Base-by-base conservation (phyloP, 1,140 invertebrate genomes). In the Steinernema khuongi region DNA sequence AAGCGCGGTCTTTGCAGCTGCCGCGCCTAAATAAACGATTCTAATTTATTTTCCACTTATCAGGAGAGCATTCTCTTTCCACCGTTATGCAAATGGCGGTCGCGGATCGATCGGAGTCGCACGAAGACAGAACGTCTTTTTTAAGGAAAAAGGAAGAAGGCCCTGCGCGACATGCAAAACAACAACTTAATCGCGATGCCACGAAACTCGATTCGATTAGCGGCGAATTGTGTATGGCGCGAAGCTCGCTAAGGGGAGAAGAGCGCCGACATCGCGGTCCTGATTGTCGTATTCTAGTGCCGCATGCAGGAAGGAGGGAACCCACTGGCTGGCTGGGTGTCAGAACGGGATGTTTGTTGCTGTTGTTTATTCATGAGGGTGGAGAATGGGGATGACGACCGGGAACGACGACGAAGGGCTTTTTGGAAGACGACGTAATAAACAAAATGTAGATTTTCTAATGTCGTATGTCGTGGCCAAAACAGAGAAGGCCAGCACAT, bases 321-420 rank as follows among this genome's bases (percentile, higher is more conserved):
- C n/a, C n/a, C n/a, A n/a, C n/a, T 60, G 14, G 50, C 26, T 60
- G 14, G 50, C 50, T 60, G 7, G 11, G 7, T 60, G 11, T n/a
- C n/a, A n/a, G 50, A 22, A 22, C 50, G 50, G n/a, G 36, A 60
- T 22, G 50, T 60, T 60, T 60, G 50, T 60, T 60, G 50, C 14
- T 22, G 50, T 60, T 60, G 11, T 60, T 60, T 26, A 60, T 22
- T 60, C 36, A 41, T 41, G 36, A 41, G 36, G 7, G 70, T 70
- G 68, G 68, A 70, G 14, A 71, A 22, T 29, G 44, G 70, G 17
- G 44, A 18, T 2, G 70, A 22, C 26, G 68, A 18, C 14, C 66
- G 70, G 14, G 67, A 68, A 14, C 17, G 14, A 14, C 14, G 67
- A 70, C 17, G 68, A 70, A 66, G 41, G 7, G 17, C 14, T n/a